A percentile compares a stretch with the other conserved stretches of the same genome.
Conservation (phyloP, 35 echinoderm and acorn worm species). For the Holothuria glaberrima region DNA sequence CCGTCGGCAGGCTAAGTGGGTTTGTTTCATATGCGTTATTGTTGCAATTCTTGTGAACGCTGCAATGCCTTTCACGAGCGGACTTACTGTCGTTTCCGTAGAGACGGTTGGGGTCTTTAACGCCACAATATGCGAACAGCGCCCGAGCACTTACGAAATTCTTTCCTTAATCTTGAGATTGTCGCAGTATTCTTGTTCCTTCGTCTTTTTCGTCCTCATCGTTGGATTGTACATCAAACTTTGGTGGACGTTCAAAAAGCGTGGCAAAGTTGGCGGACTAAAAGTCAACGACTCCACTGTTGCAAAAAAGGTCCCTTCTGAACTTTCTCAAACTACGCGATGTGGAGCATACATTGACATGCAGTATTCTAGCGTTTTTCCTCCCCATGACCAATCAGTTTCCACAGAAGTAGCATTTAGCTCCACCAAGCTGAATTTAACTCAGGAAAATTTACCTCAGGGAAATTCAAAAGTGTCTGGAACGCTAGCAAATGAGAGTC, state of each 20-base stretch:
- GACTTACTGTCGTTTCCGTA: not conserved
- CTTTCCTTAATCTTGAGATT: not conserved
- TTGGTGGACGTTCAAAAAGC: slow-evolving; percentile 16
- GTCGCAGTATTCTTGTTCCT: not conserved
- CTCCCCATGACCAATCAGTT: not conserved
- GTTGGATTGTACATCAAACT: not conserved
- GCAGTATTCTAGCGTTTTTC: not conserved
- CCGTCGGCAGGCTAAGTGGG: slow-evolving; percentile 2
- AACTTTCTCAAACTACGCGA: not conserved
- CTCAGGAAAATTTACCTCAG: not conserved
- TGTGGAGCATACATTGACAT: not conserved
- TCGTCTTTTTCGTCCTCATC: slow-evolving; percentile 14
- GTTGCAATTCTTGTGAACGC: slow-evolving; percentile 17
- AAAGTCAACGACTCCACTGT: not conserved
- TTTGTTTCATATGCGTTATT: slow-evolving; percentile 15
- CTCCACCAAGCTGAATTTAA: too few relatives aligned
- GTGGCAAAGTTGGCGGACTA: slow-evolving; percentile 24
- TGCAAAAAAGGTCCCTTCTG: not conserved
- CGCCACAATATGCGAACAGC: slow-evolving; percentile 6
- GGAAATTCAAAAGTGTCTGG: not conserved
- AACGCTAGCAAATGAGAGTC: not conserved
- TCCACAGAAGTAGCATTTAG: not conserved
- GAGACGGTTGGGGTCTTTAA: not conserved
- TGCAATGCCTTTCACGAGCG: slow-evolving; percentile 26
- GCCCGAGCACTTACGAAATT: not conserved